Conservation (phyloP, 1,140 invertebrate species). For the Physella acuta region DNA sequence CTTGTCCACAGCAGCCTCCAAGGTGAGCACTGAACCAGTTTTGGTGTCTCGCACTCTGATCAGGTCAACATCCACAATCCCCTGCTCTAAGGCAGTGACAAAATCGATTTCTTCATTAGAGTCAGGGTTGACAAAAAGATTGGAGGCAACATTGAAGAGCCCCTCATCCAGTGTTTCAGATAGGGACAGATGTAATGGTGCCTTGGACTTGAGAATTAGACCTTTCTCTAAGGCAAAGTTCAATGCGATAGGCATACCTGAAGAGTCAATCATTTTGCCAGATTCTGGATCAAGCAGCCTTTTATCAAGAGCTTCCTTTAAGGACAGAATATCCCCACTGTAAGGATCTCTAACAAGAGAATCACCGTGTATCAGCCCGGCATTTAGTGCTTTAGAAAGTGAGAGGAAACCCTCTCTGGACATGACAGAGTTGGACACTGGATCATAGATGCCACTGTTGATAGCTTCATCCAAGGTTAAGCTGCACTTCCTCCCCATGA, state of each 20-base stretch:
- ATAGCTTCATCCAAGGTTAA: conserved; percentile 82
- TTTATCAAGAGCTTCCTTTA: conserved; percentile 79
- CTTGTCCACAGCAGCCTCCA: conserved; percentile 72
- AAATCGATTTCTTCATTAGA: conserved; percentile 65
- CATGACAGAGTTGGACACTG: conserved; percentile 63
- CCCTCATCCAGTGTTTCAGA: conserved; percentile 82
- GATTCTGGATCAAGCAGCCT: conserved; percentile 76
- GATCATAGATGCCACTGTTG: conserved; percentile 78
- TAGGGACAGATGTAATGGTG: conserved; percentile 78
- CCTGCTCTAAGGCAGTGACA: conserved; percentile 69
- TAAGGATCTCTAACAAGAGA: conserved; percentile 69
- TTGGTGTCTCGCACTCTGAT: conserved; percentile 78
- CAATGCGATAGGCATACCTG: conserved; percentile 74
- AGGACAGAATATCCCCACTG: conserved; percentile 77
- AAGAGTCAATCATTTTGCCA: conserved; percentile 68
- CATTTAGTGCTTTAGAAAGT: conserved; percentile 74
- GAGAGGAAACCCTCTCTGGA: conserved; percentile 35
- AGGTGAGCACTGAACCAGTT: conserved; percentile 73
- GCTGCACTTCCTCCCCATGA: conserved; percentile 37
- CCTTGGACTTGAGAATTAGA: conserved; percentile 78
- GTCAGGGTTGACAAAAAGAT: conserved; percentile 69
- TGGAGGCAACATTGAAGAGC: conserved; percentile 74
- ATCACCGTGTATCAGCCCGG: conserved; percentile 74
- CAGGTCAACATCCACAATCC: conserved; percentile 75
- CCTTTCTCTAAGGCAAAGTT: conserved; percentile 84